Conservation (phyloP, 2,113 vertebrate genomes). For the Odobenus rosmarus region DNA sequence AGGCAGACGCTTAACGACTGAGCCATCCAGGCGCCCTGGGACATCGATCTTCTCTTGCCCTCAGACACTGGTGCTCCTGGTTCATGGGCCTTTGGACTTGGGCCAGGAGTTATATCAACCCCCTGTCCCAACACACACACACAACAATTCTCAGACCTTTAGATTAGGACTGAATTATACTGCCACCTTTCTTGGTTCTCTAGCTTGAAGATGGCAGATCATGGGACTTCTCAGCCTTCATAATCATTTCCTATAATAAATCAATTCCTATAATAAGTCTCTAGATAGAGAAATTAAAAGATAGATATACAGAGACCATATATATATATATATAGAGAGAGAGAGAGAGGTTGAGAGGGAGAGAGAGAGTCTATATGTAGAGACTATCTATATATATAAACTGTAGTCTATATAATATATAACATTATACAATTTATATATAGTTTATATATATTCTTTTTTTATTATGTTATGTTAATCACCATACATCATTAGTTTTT, state of each 20-base stretch:
- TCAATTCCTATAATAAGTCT: neutral
- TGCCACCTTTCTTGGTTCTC: neutral
- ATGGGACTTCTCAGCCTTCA: neutral
- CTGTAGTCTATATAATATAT: neutral
- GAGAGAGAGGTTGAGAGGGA: neutral
- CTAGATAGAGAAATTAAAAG: neutral
- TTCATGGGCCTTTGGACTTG: neutral
- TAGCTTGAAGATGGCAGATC: neutral
- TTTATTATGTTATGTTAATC: too few species aligned
- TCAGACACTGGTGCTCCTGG: neutral
- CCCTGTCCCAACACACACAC: neutral
- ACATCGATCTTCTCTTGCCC: neutral
- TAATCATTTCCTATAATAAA: neutral
- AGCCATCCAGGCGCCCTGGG: too few species aligned
- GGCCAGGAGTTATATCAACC: neutral
- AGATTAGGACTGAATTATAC: neutral
- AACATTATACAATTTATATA: neutral
- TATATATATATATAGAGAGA: neutral
- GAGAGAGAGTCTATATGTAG: neutral
- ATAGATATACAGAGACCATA: neutral
- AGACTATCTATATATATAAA: neutral
- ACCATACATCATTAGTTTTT: too few species aligned
- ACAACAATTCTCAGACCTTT: neutral
- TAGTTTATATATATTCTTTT: neutral
- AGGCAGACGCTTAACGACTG: too few species aligned